Evolutionary conservation across 1,140 invertebrate genomes (phyloP), one percentile per base, ranked within the genome.

Genomic region (Oryzaephilus surinamensis): DNA sequence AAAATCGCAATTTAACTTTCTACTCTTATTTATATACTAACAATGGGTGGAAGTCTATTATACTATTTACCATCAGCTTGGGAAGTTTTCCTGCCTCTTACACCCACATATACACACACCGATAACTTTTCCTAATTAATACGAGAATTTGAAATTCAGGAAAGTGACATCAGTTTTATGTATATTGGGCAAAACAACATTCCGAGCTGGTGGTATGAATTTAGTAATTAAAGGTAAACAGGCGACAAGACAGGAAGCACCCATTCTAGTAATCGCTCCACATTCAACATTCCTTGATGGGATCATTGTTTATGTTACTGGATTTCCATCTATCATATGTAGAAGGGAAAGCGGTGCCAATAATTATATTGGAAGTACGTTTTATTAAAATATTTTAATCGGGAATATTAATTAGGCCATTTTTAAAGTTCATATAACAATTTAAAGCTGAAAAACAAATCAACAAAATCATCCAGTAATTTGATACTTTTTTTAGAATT

Each of bases 251-350:
- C 57, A 69, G 19, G 83, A 89, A 58, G 86, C 85, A 2, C 83
- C 85, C 3, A 83, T 92, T 47, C 65, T 91, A 30, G 82, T 85
- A n/a, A 73, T 81, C 19, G 85, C 85, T 3, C 86, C 87, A 4
- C 87, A 92, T 64, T 87, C 84, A 19, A 84, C 84, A 2, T 90
- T 87, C 67, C 70, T 89, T 45, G 87, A 92, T 66, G 82, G 82
- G 43, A 77, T 85, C 50, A 80, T 84, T 45, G 76, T 82, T 48
- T 85, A 85, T 60, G 74, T 81, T 45, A 79, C 77, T 10, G 77
- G 73, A 50, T 79, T 87, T 59, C 83, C 84, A 7, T 83, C 79
- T 12, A 79, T 83, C 53, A 83, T 90, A 60, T 79, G 81, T 45
- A 71, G 81, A 49, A 72, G 78, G 46, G 84, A 89, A 60, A 84